A percentile compares a stretch with the other conserved stretches of the same genome.
phyloP scores from a whole-genome alignment of 2,888 invertebrate species.

The Drosophila buzzatii region DNA sequence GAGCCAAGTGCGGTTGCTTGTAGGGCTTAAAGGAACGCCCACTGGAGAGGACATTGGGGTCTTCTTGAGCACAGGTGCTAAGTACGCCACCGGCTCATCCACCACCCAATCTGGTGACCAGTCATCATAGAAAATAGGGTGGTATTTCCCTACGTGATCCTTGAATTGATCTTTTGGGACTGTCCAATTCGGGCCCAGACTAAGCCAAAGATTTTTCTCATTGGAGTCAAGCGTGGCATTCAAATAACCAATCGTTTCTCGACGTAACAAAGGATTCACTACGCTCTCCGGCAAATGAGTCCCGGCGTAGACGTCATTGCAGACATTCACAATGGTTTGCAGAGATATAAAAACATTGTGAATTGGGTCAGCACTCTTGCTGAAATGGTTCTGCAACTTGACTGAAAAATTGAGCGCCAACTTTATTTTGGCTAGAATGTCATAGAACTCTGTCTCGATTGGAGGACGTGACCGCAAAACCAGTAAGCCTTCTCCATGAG shows the following conservation, averaged over 20 bases:
- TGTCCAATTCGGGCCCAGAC: constrained; percentile 97
- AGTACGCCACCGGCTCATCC: constrained; percentile 89
- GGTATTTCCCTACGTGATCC: constrained; percentile 94
- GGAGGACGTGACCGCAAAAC: constrained; percentile 97
- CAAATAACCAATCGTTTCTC: constrained; percentile 96
- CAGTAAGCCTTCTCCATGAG: constrained; percentile 95
- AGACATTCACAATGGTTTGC: constrained; percentile 97
- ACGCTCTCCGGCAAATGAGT: constrained; percentile 93
- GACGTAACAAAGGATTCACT: constrained; percentile 94
- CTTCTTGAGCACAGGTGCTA: constrained; percentile 80
- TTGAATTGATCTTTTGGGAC: constrained; percentile 97
- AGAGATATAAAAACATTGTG: constrained; percentile 99
- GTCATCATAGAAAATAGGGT: constrained; percentile 98
- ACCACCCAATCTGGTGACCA: constrained; percentile 96
- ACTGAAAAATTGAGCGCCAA: constrained; percentile 98
- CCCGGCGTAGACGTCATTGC: constrained; percentile 94
- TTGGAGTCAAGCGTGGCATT: constrained; percentile 97
- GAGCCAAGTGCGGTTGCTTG: constrained; percentile 87
- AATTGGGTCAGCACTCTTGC: constrained; percentile 97
- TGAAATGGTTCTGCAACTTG: constrained; percentile 97
- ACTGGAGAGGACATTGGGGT: constrained; percentile 31
- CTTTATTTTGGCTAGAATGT: constrained; percentile 99
- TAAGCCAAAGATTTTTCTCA: constrained; percentile 98
- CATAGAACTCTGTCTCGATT: constrained; percentile 97
- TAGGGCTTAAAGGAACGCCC: constrained; percentile 48